Evolutionary conservation across 2,888 invertebrate species (phyloP), one percentile per base, ranked within the genome.

Genomic region (Amblyteles armatorius): DNA sequence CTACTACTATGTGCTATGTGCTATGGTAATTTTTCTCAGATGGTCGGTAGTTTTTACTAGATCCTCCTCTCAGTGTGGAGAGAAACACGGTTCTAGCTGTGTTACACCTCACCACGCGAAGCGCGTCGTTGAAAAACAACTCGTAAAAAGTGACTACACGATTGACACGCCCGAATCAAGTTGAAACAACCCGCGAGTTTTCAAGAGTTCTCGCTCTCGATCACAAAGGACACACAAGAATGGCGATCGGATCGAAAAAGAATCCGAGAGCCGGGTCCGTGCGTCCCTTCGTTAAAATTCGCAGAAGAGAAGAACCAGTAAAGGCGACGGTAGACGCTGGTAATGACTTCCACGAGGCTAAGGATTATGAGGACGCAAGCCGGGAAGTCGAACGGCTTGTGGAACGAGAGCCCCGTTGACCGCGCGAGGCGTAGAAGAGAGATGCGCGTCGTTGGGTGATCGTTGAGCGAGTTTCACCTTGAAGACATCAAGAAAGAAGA

Each of bases 401-500:
- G 76, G 60, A 68, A 67, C 68, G 22, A 78, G 81, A 68, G 60
- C 29, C 29, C 29, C 60, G 44, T 11, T 74, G 44, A 44, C 44
- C 13, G 19, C 69, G 63, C 44, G 63, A 22, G 63, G 60, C 40
- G n/a, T 50, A 73, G 50, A 52, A 67, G 72, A 55, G n/a, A 55
- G 50, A 52, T 19, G 26, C 48, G 52, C 71, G 26, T 74, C 55
- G 40, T 55, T 57, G 36, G 71, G n/a, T n/a, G 67, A 71, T 82
- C 67, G 78, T 55, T 44, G 79, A 79, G 50, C 36, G 82, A 72
- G 73, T 78, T 81, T 81, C 63, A 84, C 84, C 78, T 84, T 81
- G 81, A 84, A 81, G 73, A 72, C 79, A 78, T 65, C 57, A 22
- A 26, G 40, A 72, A 71, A 79, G 69, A 71, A 79, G 69, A 74